These are phyloP conservation scores for Pteria penguin DNA, from an alignment of 2,888 invertebrate genomes.

Conservation along the genomic window DNA sequence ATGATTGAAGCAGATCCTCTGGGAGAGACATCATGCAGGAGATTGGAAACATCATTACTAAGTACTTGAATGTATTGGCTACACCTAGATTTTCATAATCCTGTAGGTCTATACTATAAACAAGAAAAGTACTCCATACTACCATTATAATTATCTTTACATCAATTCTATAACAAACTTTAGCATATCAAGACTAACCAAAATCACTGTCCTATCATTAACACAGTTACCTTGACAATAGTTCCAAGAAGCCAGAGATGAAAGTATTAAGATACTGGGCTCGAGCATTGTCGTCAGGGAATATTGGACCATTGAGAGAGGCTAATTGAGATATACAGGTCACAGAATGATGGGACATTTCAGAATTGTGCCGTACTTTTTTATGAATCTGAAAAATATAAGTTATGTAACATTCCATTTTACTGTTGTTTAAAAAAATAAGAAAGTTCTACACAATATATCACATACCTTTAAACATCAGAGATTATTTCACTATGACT, in stretches of 20 bases:
- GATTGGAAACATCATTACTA: conserved; percentile 83
- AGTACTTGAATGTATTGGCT: conserved; percentile 85
- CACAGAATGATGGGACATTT: conserved; percentile 88
- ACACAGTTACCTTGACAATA: conserved; percentile 84
- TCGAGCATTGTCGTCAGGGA: conserved; percentile 81
- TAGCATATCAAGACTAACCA: too few species aligned
- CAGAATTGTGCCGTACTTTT: conserved; percentile 88
- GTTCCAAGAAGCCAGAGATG: conserved; percentile 84
- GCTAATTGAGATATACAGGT: conserved; percentile 91
- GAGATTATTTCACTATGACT: too few species aligned
- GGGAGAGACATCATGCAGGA: conserved; percentile 81
- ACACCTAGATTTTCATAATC: conserved; percentile 86
- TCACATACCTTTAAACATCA: too few species aligned
- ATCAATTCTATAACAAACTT: conserved; percentile 3
- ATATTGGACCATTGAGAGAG: conserved; percentile 84
- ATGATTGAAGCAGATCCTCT: conserved; percentile 82
- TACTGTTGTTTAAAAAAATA: too few species aligned
- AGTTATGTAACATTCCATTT: too few species aligned
- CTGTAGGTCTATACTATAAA: conserved; percentile 83
- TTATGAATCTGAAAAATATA: conserved; percentile 84
- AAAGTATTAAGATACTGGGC: conserved; percentile 84
- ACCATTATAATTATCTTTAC: too few species aligned
- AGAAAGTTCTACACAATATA: too few species aligned
- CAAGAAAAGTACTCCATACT: neutral
- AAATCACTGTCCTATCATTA: too few species aligned